These are phyloP conservation scores for Neomorphus geoffroyi DNA, from an alignment of 2,797 vertebrate genomes.

Conservation along the genomic window DNA sequence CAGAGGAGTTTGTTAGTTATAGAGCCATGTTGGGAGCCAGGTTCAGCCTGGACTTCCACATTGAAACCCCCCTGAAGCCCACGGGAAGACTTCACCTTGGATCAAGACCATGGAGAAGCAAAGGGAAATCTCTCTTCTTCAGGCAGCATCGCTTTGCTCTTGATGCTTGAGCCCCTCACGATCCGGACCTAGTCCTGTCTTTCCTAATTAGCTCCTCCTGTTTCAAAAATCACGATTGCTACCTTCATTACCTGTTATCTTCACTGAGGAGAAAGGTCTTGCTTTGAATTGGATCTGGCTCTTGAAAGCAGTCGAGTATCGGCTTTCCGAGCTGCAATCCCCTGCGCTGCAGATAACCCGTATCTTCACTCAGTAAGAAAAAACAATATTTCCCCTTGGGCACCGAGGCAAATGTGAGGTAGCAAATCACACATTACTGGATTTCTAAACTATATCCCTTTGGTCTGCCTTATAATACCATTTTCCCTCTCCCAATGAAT, in stretches of 20 bases:
- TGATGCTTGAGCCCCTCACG: background rate
- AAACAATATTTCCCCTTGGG: conserved; percentile 24
- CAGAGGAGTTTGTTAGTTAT: rapidly evolving
- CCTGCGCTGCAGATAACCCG: background rate
- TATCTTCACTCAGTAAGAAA: conserved; percentile 16
- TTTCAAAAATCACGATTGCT: background rate
- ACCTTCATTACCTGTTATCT: background rate
- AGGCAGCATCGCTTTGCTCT: background rate
- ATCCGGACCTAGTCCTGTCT: background rate
- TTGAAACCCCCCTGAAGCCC: background rate
- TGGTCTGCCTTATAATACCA: background rate
- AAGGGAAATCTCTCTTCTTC: background rate
- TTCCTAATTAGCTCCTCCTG: background rate
- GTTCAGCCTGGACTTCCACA: background rate
- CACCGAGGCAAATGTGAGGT: background rate
- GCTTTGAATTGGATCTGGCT: background rate
- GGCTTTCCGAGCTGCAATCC: background rate
- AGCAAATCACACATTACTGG: conserved; percentile 34
- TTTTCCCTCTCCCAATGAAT: conserved; percentile 17
- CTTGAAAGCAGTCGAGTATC: background rate
- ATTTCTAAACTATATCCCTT: conserved; percentile 25
- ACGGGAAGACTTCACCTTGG: background rate
- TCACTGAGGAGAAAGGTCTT: background rate
- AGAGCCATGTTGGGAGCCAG: rapidly evolving
- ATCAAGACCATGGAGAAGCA: too few relatives aligned